phyloP scores from a whole-genome alignment of 2,797 vertebrate genomes.

The Diplodus puntazzo region DNA sequence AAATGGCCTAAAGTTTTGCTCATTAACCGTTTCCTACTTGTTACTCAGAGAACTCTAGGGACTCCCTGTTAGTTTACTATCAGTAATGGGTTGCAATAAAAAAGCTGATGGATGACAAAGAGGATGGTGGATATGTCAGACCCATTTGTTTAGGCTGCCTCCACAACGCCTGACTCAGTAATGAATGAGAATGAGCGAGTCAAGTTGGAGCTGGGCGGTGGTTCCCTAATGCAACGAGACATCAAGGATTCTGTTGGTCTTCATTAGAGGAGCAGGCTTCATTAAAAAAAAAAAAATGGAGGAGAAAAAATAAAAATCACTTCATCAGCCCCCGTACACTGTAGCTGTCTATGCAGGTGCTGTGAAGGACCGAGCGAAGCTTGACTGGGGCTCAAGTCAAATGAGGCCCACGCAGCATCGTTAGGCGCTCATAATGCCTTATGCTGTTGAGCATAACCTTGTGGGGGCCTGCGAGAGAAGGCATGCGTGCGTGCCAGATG shows the following conservation, averaged over 20 bases:
- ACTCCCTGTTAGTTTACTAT: conserved; percentile 47
- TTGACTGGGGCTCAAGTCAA: conserved; percentile 76
- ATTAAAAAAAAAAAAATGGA: conserved; percentile 48
- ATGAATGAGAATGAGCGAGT: conserved; percentile 65
- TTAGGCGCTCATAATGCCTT: conserved; percentile 80
- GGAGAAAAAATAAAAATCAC: conserved; percentile 31
- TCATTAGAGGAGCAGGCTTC: conserved; percentile 75
- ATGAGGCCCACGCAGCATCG: conserved; percentile 86
- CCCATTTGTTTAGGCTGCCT: conserved; percentile 63
- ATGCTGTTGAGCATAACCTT: conserved; percentile 81
- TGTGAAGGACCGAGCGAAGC: conserved; percentile 60
- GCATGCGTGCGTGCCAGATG: conserved; percentile 74
- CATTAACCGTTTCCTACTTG: conserved; percentile 52
- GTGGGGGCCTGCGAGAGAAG: conserved; percentile 77
- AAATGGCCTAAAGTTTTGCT: conserved; percentile 36
- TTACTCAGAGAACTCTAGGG: conserved; percentile 54
- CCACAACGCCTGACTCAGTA: conserved; percentile 51
- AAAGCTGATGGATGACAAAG: conserved; percentile 62
- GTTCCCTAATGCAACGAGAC: conserved; percentile 75
- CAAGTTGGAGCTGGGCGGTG: conserved; percentile 48
- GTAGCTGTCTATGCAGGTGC: conserved; percentile 48
- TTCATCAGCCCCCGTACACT: conserved; percentile 62
- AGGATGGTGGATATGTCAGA: conserved; percentile 43
- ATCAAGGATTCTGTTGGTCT: conserved; percentile 81
- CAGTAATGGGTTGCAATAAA: conserved; percentile 53